Conservation (phyloP, 64 coral and sea anemone species). For the Anthopleura sola region DNA sequence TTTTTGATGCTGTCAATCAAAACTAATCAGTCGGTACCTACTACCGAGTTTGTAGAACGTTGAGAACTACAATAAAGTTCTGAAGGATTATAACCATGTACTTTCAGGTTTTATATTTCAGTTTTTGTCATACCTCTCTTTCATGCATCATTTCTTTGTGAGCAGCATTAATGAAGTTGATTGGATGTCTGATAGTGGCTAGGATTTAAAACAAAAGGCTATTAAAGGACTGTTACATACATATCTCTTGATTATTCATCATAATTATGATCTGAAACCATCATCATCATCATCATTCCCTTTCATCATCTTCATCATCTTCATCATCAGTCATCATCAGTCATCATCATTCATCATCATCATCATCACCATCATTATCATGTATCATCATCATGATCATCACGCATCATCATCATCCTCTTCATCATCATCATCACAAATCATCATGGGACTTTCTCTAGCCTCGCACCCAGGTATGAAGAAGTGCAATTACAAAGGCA, state of each 20-base stretch:
- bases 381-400: background rate
- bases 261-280: background rate
- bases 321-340: background rate
- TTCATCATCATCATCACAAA: too few species aligned
- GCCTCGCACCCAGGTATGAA: too few species aligned
- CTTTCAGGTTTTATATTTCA: background rate
- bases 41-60: too few species aligned
- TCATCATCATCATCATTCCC: background rate
- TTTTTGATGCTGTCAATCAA: too few species aligned
- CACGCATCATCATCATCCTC: conserved; percentile 5
- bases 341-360: background rate
- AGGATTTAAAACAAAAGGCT: background rate
- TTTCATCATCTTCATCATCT: background rate
- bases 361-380: background rate
- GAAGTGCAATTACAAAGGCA: too few species aligned
- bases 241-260: background rate
- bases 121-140: conserved; percentile 52
- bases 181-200: conserved; percentile 77
- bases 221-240: background rate
- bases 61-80: too few species aligned
- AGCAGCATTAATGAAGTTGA: conserved; percentile 87
- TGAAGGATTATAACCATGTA: too few species aligned
- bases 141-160: conserved; percentile 88
- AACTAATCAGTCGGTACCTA: too few species aligned
- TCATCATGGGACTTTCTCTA: too few species aligned